Percentiles rank a stretch among this genome's conserved stretches.
phyloP scores from a whole-genome alignment of 2,888 invertebrate species.

The Netelia inedita region DNA sequence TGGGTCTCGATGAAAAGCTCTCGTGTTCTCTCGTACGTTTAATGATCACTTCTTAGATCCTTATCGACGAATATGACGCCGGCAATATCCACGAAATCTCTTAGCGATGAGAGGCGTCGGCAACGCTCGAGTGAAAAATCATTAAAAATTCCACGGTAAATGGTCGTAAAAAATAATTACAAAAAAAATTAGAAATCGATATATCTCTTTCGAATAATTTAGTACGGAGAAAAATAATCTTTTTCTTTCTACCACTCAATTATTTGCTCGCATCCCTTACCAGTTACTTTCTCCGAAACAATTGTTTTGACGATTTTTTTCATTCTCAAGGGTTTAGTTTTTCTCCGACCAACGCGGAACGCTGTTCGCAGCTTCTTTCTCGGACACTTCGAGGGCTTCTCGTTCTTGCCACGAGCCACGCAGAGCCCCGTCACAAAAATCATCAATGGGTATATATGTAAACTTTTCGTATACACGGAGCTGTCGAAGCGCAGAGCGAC shows the following conservation, averaged over 20 bases:
- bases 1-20: constrained; percentile 47
- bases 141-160: not conserved
- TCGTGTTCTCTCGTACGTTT: constrained; percentile 50
- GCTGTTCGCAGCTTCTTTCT: constrained; percentile 1
- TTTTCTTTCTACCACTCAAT: not conserved
- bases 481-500: constrained; percentile 72
- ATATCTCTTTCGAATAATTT: not conserved
- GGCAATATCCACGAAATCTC: constrained; percentile 19
- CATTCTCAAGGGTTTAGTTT: not conserved
- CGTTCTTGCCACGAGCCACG: too few relatives aligned
- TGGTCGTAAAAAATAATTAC: not conserved
- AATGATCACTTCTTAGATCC: constrained; percentile 55
- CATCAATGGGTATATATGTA: constrained; percentile 69
- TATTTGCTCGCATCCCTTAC: not conserved
- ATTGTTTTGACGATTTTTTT: not conserved
- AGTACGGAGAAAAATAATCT: not conserved
- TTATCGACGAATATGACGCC: constrained; percentile 31
- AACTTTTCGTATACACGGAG: constrained; percentile 2
- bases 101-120: constrained; percentile 51
- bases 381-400: not conserved
- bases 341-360: not conserved
- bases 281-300: not conserved
- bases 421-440: constrained; percentile 23
- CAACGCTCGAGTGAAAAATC: constrained; percentile 74
- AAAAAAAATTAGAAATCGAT: not conserved